phyloP scores from a whole-genome alignment of 2,797 vertebrate genomes.

The Tokudaia muenninki region DNA sequence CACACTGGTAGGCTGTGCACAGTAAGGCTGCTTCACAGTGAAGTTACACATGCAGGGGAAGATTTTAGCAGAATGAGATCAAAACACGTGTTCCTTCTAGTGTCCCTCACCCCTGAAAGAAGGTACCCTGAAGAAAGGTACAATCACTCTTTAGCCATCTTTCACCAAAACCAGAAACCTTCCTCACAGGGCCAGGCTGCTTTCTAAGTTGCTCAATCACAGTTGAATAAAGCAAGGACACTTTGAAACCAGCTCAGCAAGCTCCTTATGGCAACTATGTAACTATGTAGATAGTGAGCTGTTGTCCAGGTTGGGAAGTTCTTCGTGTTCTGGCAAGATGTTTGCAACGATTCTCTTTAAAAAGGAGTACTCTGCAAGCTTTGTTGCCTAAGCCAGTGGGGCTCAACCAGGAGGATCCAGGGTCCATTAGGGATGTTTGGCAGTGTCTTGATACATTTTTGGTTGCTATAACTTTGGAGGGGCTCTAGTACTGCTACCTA shows the following conservation, averaged over 20 bases:
- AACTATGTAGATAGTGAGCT: too few species aligned
- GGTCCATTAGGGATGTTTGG: neutral
- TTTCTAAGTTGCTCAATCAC: neutral
- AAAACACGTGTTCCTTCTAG: neutral
- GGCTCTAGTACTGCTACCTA: neutral
- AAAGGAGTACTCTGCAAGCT: neutral
- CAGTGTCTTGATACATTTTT: neutral
- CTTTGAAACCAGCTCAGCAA: neutral
- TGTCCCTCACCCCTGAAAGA: neutral
- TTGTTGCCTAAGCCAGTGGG: neutral
- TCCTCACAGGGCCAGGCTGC: neutral
- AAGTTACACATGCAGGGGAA: neutral
- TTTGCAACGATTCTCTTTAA: neutral
- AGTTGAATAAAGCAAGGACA: neutral
- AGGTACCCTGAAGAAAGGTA: neutral
- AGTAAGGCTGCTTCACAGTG: neutral
- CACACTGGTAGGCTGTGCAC: neutral
- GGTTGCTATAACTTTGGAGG: neutral
- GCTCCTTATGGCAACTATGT: rapidly evolving
- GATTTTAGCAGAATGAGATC: neutral
- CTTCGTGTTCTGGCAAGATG: neutral
- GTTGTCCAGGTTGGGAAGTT: too few species aligned
- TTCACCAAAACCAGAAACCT: neutral
- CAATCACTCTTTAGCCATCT: neutral
- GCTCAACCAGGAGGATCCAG: rapidly evolving